These are phyloP conservation scores for Brachionus asplanchnoidis DNA, from an alignment of 1,140 invertebrate genomes.

Conservation along the genomic window DNA sequence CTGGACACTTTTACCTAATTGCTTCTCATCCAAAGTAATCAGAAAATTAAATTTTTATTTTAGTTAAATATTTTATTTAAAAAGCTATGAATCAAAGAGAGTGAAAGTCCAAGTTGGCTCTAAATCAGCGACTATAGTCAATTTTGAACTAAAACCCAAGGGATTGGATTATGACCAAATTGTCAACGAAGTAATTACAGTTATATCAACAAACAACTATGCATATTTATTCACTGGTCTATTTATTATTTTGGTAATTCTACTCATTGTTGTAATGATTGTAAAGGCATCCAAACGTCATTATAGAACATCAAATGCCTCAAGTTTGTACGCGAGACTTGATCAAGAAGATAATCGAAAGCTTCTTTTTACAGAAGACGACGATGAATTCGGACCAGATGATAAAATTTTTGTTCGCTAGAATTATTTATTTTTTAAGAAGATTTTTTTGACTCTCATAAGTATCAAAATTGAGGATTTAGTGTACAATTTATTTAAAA, in stretches of 20 bases:
- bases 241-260: not conserved
- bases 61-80: not conserved
- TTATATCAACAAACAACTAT: conserved; percentile 8
- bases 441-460: not conserved
- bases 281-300: not conserved
- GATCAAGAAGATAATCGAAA: conserved; percentile 32
- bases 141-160: conserved; percentile 14
- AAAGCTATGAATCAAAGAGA: conserved; percentile 8
- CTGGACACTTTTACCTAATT: conserved; percentile 1
- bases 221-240: conserved; percentile 9
- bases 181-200: not conserved
- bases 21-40: conserved; percentile 27
- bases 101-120: conserved; percentile 15
- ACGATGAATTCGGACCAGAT: conserved; percentile 7
- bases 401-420: conserved; percentile 17
- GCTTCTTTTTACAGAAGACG: conserved; percentile 27
- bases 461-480: not conserved
- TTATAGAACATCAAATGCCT: not conserved
- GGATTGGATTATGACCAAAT: conserved; percentile 5
- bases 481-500: not conserved
- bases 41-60: not conserved
- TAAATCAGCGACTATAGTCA: not conserved
- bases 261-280: not conserved
- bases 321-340: not conserved
- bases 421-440: conserved; percentile 62